A percentile compares a stretch with the other conserved stretches of the same genome.
phyloP scores from a whole-genome alignment of 2,797 vertebrate species.

The Parambassis ranga region DNA sequence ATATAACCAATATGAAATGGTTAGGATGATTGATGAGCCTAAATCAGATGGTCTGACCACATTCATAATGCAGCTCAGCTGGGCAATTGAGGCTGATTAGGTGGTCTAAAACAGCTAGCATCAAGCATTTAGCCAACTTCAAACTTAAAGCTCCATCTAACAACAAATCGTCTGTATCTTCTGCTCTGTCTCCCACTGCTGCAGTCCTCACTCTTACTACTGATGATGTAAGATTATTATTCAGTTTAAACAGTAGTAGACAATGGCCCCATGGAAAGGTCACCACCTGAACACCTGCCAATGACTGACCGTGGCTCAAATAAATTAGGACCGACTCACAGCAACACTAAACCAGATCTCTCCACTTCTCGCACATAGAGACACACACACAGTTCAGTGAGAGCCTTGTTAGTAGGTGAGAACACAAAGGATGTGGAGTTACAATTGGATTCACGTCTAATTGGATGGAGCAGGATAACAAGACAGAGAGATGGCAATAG shows the following conservation, averaged over 20 bases:
- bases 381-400: neutral
- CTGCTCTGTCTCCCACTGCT: neutral
- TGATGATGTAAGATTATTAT: too few species aligned
- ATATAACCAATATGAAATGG: too few species aligned
- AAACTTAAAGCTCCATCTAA: too few species aligned
- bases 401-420: conserved; percentile 27
- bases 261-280: neutral
- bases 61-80: too few species aligned
- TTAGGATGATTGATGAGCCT: too few species aligned
- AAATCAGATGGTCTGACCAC: too few species aligned
- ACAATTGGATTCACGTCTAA: conserved; percentile 36
- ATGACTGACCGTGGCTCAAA: neutral
- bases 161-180: too few species aligned
- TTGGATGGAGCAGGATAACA: conserved; percentile 24
- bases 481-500: neutral
- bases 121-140: too few species aligned
- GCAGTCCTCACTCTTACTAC: neutral
- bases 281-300: neutral
- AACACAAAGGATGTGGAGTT: conserved; percentile 12
- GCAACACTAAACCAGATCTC: neutral
- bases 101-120: too few species aligned
- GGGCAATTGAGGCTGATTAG: too few species aligned
- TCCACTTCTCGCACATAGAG: neutral
- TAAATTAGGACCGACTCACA: neutral
- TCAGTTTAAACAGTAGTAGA: neutral